Base-by-base conservation (phyloP, 2,888 invertebrate species). In the Cephalotes varians region DNA sequence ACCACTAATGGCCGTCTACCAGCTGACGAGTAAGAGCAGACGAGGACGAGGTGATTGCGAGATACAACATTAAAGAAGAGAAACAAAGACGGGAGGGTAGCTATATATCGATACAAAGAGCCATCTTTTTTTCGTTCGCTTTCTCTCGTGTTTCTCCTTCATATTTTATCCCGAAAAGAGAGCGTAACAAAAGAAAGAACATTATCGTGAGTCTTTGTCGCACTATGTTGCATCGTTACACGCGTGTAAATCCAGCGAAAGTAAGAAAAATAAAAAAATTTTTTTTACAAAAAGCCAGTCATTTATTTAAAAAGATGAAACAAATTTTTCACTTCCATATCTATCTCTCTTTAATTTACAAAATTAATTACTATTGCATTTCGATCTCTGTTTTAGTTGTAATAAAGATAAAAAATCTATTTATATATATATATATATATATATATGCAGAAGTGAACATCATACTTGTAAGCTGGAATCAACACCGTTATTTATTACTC, bases 101-200 rank as follows among this genome's bases (percentile, higher is more conserved):
- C 85, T 47, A 62, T 60, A 79, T 86, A 85, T 87, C 87, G 82
- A 88, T 90, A 92, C 90, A 93, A 93, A 93, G 89, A 90, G 88
- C 89, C 88, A 86, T 90, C 86, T 90, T 88, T 86, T n/a, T 91
- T 84, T 71, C 60, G 58, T 79, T 83, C 79, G 77, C 80, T 54
- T 71, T 74, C 74, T 85, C 83, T 81, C 90, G 84, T 86, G 86
- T 88, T 90, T 90, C 88, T 91, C 90, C 91, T 93, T 92, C 92
- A 91, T 92, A 93, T 92, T 90, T 90, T 91, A 90, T 90, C 88
- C 90, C 88, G 90, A 92, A 93, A 93, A 92, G 91, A 92, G 91
- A 92, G 90, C 88, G 90, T 88, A 91, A 90, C 89, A 86, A 89
- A 91, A 90, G 88, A 83, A 89, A 89, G 90, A 90, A 92, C 90